phyloP scores from a whole-genome alignment of 1,140 invertebrate species.

The Atta cephalotes region DNA sequence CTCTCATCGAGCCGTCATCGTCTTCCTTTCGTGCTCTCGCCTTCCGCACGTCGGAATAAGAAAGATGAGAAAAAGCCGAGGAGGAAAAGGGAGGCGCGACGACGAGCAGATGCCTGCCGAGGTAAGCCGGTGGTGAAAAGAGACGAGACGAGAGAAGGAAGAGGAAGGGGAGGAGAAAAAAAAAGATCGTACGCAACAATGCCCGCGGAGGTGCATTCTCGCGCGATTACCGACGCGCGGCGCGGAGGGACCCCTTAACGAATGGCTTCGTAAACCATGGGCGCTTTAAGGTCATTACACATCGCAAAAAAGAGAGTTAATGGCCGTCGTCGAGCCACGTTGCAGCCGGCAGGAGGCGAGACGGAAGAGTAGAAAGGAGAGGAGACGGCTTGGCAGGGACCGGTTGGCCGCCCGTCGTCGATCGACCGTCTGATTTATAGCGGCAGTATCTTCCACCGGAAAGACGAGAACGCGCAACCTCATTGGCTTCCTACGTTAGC shows the following conservation, averaged over 20 bases:
- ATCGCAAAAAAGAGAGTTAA: conserved; percentile 77
- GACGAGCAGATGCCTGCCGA: conserved; percentile 46
- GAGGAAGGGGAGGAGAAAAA: not conserved
- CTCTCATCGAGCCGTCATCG: conserved; percentile 31
- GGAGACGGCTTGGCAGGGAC: not conserved
- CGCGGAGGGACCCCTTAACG: conserved; percentile 72
- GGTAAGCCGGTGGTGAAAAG: conserved; percentile 32
- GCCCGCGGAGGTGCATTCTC: conserved; percentile 71
- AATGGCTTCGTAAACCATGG: conserved; percentile 80
- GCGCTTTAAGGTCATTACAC: conserved; percentile 79
- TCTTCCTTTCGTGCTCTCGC: conserved; percentile 32
- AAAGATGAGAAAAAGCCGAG: conserved; percentile 59
- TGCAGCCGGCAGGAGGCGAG: conserved; percentile 28
- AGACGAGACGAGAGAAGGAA: too few relatives aligned
- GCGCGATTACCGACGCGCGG: conserved; percentile 66
- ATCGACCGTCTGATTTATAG: conserved; percentile 77
- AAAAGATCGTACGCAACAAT: conserved; percentile 72
- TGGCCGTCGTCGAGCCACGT: conserved; percentile 66
- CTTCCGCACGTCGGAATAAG: conserved; percentile 53
- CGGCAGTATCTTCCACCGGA: conserved; percentile 68
- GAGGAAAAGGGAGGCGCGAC: conserved; percentile 42
- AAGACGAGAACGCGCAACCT: conserved; percentile 60
- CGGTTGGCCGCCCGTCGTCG: conserved; percentile 54
- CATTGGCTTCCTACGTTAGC: conserved; percentile 56
- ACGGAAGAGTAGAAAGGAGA: conserved; percentile 20